Evolutionary conservation across 2,888 invertebrate genomes (phyloP).

Genomic region (Heterodera filipjevi): DNA sequence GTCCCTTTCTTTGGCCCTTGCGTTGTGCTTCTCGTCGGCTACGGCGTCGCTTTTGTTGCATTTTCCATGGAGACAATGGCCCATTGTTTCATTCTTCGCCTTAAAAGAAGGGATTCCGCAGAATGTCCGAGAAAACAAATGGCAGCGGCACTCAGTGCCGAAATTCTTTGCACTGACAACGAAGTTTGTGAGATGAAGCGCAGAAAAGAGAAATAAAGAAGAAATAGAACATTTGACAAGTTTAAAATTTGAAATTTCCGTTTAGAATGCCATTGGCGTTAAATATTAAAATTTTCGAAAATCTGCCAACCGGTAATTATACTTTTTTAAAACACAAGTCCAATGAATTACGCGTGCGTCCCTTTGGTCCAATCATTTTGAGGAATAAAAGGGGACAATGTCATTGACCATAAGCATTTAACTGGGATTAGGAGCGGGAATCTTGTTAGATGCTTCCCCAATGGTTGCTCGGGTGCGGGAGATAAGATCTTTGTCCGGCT

Average conservation of each 20-base stretch:
- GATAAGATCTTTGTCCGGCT: not conserved
- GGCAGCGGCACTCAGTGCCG: not conserved
- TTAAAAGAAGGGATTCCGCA: not conserved
- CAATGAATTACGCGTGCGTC: too few relatives aligned
- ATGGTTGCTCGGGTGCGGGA: not conserved
- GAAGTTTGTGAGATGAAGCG: not conserved
- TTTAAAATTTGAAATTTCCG: too few relatives aligned
- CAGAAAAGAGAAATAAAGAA: not conserved
- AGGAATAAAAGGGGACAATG: too few relatives aligned
- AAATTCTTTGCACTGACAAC: not conserved
- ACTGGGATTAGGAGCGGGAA: too few relatives aligned
- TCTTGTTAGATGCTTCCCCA: too few relatives aligned
- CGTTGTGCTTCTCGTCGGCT: constrained; percentile 5
- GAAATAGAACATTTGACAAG: not conserved
- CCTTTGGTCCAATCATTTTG: too few relatives aligned
- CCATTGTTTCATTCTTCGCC: not conserved
- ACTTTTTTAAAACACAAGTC: too few relatives aligned
- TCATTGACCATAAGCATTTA: too few relatives aligned
- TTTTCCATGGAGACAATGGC: not conserved
- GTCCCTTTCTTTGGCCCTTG: not conserved
- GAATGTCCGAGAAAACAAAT: not conserved
- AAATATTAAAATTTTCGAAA: too few relatives aligned
- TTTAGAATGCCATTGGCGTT: too few relatives aligned
- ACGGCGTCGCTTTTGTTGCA: not conserved
- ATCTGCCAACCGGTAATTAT: too few relatives aligned